Conservation (phyloP, 2,113 vertebrate genomes). For the Mormoops blainvillei region DNA sequence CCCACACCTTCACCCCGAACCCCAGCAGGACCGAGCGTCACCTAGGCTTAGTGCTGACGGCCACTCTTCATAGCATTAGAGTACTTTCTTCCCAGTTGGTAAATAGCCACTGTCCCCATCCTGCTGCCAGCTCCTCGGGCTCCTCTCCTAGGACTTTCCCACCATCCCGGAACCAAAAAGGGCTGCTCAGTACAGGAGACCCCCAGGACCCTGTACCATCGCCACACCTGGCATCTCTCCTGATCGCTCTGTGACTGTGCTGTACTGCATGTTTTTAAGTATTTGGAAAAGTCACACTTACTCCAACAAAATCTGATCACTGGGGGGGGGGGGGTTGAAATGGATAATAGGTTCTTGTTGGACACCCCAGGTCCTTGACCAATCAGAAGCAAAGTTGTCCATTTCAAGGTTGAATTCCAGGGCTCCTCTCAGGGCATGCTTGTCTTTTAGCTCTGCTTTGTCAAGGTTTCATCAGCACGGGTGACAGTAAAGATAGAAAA, state of each 20-base stretch:
- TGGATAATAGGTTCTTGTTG: not conserved
- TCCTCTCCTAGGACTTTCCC: not conserved
- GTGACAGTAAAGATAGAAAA: slow-evolving; percentile 30
- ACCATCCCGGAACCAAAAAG: no score
- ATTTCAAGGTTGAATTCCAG: not conserved
- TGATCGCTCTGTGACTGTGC: not conserved
- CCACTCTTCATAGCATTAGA: fast-evolving
- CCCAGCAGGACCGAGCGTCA: not conserved
- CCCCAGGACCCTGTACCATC: not conserved
- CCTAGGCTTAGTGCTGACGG: fast-evolving
- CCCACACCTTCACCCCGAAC: not conserved
- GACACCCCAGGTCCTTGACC: not conserved
- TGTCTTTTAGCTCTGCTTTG: slow-evolving; percentile 59
- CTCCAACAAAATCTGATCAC: not conserved
- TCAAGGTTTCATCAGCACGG: not conserved
- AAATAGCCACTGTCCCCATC: not conserved
- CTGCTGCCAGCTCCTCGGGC: not conserved
- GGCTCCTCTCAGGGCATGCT: not conserved
- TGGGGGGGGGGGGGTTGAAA: not conserved
- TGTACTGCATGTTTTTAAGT: not conserved
- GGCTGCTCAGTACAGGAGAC: fast-evolving
- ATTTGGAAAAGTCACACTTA: not conserved
- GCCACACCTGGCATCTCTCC: not conserved
- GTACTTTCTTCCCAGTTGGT: not conserved
- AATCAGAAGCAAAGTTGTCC: not conserved